Evolutionary conservation across 2,888 invertebrate genomes (phyloP), one percentile per base, ranked within the genome.

Genomic region (Stomorhina lunata): DNA sequence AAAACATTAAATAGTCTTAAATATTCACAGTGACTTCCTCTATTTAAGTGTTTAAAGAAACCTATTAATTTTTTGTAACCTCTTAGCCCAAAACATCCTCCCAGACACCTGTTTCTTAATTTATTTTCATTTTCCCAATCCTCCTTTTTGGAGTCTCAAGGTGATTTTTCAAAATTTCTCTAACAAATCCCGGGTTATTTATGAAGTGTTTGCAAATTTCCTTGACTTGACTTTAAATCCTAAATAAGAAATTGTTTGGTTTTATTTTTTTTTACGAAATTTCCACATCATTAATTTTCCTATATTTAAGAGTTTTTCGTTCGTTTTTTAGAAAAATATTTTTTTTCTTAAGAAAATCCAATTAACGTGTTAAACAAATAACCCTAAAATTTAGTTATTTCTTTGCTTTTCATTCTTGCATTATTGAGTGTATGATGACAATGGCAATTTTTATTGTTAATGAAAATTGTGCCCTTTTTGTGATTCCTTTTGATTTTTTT

Each of bases 301-400:
- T 2, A 4, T 55, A 4, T 25, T 29, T n/a, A n/a, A n/a, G n/a
- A n/a, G 7, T n/a, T 29, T 29, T 25, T 9, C 1, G 27, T 29
- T 6, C 3, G n/a, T n/a, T 25, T 12, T 25, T 50, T 25, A 50
- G 5, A n/a, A 40, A 2, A 6, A 1, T 50, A 2, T 1, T 50
- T 25, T 22, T 1, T 43, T 43, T n/a, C 17, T 43, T 10, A 27
- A 27, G 32, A 53, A 37, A 68, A 53, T 53, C 68, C 34, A 68
- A 68, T 40, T 68, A 68, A 68, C 37, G 27, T 68, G 27, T 53
- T 68, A 37, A 25, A 22, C 9, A 65, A 66, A 37, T 50, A 53
- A 53, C 37, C 27, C 37, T 53, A 53, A 37, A 66, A 4, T 66
- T n/a, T n/a, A n/a, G n/a, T n/a, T 37, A 34, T 32, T 12, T 4